A percentile compares a stretch with the other conserved stretches of the same genome.
Conservation (phyloP, 1,140 invertebrate species). For the Apocrypta bakeri region DNA sequence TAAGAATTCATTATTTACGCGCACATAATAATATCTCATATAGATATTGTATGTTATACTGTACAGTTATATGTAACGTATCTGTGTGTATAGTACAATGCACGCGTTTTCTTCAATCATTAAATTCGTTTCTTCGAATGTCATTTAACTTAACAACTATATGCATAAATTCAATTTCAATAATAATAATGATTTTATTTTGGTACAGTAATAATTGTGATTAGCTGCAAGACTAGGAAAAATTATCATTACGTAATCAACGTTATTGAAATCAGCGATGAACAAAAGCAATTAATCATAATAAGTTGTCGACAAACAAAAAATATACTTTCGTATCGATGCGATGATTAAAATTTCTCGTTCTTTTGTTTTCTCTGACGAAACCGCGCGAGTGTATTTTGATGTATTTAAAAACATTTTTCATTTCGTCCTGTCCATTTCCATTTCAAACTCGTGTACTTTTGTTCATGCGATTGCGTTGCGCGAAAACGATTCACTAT, state of each 20-base stretch:
- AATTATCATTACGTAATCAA: conserved; percentile 4
- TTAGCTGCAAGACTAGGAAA: conserved; percentile 60
- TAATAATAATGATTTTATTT: conserved; percentile 30
- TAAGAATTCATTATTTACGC: not conserved
- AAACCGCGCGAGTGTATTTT: not conserved
- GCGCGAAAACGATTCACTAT: not conserved
- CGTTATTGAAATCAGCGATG: not conserved
- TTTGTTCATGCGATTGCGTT: not conserved
- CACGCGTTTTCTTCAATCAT: not conserved
- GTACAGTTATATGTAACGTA: conserved; percentile 19
- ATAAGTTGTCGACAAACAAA: not conserved
- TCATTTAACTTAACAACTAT: not conserved
- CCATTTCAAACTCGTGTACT: not conserved
- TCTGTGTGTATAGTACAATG: not conserved
- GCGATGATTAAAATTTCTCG: no score
- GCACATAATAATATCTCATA: not conserved
- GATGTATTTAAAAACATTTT: not conserved
- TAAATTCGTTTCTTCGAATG: not conserved
- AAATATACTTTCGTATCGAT: no score
- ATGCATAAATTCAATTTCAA: not conserved
- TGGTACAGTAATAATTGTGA: conserved; percentile 57
- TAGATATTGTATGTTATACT: not conserved
- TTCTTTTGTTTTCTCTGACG: no score
- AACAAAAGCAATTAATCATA: not conserved
- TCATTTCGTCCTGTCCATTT: no score